phyloP scores from a whole-genome alignment of 2,888 invertebrate genomes.

The Drosophila suboccidentalis region DNA sequence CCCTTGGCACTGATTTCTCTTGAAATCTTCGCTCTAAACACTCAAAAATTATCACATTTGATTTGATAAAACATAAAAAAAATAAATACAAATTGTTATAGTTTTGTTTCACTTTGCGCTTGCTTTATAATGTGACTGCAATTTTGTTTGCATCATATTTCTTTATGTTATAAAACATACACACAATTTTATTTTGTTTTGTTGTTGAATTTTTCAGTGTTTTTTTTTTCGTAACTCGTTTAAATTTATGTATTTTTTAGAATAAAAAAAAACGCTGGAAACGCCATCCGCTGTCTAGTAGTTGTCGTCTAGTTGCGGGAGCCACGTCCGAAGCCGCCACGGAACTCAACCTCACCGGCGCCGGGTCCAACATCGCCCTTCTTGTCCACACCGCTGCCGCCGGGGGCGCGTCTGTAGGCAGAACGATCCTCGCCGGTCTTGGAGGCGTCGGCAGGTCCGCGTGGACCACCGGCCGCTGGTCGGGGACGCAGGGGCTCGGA shows the following conservation, averaged over 20 bases:
- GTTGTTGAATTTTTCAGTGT: constrained; percentile 26
- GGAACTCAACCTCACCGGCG: constrained; percentile 96
- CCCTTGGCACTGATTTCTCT: not conserved
- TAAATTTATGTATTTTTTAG: constrained; percentile 46
- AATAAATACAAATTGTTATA: constrained; percentile 2
- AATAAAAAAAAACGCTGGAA: constrained; percentile 56
- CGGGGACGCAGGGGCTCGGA: constrained; percentile 94
- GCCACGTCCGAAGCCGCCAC: constrained; percentile 93
- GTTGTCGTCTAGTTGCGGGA: constrained; percentile 86
- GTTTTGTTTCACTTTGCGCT: constrained; percentile 61
- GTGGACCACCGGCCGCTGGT: constrained; percentile 89
- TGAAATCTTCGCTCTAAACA: not conserved
- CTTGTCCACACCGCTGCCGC: constrained; percentile 93
- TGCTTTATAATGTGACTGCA: constrained; percentile 59
- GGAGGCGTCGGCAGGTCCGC: constrained; percentile 88
- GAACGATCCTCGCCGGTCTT: constrained; percentile 93
- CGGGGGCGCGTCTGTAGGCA: constrained; percentile 92
- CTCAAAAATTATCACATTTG: not conserved
- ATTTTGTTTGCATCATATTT: constrained; percentile 15
- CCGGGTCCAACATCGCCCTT: constrained; percentile 99
- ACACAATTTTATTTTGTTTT: constrained; percentile 42
- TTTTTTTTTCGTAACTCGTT: constrained; percentile 48
- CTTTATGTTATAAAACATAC: constrained; percentile 60
- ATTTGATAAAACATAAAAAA: constrained; percentile 14
- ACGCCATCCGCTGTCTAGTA: too few species aligned